phyloP scores from a whole-genome alignment of 1,140 invertebrate species.

The Hermetia illucens region DNA sequence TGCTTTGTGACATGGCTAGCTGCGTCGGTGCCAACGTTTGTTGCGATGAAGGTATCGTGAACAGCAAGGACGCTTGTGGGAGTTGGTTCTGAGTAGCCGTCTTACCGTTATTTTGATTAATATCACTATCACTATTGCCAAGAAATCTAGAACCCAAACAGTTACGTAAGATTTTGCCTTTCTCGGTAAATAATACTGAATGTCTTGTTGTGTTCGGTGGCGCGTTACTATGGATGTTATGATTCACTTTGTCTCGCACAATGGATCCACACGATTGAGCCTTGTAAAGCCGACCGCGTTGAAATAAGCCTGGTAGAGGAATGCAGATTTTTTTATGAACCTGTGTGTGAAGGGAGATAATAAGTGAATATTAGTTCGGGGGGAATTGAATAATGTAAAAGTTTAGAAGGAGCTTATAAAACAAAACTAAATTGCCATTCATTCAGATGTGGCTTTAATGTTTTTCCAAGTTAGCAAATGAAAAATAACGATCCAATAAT shows the following conservation, averaged over 20 bases:
- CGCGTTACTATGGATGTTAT: background rate
- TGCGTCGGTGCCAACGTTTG: no score
- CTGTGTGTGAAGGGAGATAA: no score
- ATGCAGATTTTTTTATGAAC: slow-evolving; percentile 16
- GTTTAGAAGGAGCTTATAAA: no score
- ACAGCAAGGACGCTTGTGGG: background rate
- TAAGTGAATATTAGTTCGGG: no score
- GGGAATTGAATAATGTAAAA: no score
- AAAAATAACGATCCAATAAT: no score
- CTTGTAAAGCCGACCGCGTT: slow-evolving; percentile 39
- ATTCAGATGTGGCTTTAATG: no score
- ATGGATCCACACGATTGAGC: slow-evolving; percentile 44
- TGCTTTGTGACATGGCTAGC: no score
- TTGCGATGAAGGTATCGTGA: background rate
- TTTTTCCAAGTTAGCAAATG: no score
- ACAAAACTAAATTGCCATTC: no score
- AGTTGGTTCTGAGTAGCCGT: background rate
- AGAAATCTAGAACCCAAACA: background rate
- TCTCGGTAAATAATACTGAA: slow-evolving; percentile 3
- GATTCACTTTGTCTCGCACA: slow-evolving; percentile 23
- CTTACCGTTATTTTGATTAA: slow-evolving; percentile 2
- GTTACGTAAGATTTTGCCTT: background rate
- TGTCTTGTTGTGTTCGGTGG: background rate
- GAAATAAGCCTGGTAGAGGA: slow-evolving; percentile 36
- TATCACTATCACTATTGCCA: slow-evolving; percentile 1